phyloP scores from a whole-genome alignment of 2,888 invertebrate genomes.

The Hymenopus coronatus region DNA sequence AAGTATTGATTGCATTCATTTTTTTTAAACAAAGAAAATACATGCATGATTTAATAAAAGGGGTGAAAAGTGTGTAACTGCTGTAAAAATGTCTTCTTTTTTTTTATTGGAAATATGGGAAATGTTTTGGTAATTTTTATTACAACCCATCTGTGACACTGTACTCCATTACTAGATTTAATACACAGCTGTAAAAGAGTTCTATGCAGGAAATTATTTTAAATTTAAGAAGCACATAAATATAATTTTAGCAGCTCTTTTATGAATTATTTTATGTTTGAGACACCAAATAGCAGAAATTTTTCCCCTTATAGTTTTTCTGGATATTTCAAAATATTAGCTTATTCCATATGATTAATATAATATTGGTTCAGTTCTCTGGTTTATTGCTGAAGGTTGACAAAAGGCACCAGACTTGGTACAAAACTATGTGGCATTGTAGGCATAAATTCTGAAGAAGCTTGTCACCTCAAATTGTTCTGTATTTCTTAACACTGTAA shows the following conservation, averaged over 20 bases:
- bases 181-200: neutral
- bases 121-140: neutral
- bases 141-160: neutral
- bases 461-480: neutral
- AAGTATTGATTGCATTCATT: neutral
- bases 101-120: neutral
- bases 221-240: neutral
- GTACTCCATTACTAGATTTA: neutral
- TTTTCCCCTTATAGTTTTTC: neutral
- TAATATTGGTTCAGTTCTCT: neutral
- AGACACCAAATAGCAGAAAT: neutral
- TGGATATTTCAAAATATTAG: neutral
- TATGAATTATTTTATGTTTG: neutral
- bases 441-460: neutral
- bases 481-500: slow-evolving; percentile 1
- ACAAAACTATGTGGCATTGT: neutral
- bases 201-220: neutral
- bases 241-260: neutral
- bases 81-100: neutral
- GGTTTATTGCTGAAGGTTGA: neutral
- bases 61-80: neutral
- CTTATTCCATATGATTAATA: neutral
- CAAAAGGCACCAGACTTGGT: neutral
- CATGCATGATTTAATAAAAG: neutral
- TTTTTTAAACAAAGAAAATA: neutral